Base-by-base conservation (phyloP, 2,113 vertebrate species). In the Isurus oxyrinchus region DNA sequence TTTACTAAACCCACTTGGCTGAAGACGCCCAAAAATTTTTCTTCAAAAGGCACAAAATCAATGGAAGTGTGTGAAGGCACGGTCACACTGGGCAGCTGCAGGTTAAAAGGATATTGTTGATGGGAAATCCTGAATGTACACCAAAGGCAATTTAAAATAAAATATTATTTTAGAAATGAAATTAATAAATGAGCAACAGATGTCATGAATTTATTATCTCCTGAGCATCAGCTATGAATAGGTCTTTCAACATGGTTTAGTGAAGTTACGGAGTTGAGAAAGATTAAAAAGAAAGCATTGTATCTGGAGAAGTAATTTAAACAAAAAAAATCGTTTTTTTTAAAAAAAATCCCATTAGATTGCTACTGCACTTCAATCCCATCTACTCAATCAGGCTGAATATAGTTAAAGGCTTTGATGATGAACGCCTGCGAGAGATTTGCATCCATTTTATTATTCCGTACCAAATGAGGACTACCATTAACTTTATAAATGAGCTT, bases 1-100 rank as follows among this genome's bases (percentile, higher is more conserved):
- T 98, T 97, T 98, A 98, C 98, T 97, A 98, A 98, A 98, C 98
- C 99, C 98, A 98, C 98, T 96, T 99, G 98, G 98, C 98, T 97
- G 96, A 97, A 98, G 98, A 98, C 98, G 97, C 98, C 98, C 98
- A 98, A 97, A 98, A 98, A 97, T 97, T 97, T 97, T 98, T 98
- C 98, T 98, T 97, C 97, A 97, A 98, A 98, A 98, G 23, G 67
- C 94, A 95, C 63, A 53, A 72, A 95, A 72, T 72, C 66, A 95
- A 76, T 49, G 23, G 90, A 63, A 66, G 59, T 63, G 16, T 44
- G 19, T 40, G 19, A 63, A 94, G 35, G 90, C 14, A 63, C 59
- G 40, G 90, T 11, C 35, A 94, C 16, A 3, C 35, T 63, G 59
- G 59, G 90, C 35, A 10, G 90, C 90, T 63, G 35, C 7, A 63